Conservation (phyloP, 2,888 invertebrate genomes). For the Ormyrus rosae region DNA sequence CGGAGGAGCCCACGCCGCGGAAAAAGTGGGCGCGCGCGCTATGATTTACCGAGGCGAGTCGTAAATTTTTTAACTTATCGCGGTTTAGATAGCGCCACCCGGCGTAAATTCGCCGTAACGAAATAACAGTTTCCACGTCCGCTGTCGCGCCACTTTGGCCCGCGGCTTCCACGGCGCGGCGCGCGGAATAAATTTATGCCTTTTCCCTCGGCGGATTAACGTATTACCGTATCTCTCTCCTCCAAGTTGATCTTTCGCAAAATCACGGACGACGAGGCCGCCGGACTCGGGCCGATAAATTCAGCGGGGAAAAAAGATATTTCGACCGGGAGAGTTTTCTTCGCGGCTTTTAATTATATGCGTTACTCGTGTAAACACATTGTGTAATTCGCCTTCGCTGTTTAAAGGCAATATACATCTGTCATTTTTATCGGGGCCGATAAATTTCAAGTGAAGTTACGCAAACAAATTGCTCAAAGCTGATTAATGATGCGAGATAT, state of each 20-base stretch:
- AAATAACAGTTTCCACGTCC: conserved; percentile 58
- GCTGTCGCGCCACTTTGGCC: conserved; percentile 14
- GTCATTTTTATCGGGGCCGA: neutral
- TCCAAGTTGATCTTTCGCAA: conserved; percentile 38
- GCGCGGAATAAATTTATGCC: conserved; percentile 46
- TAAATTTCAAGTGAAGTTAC: no score
- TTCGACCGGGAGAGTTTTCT: no score
- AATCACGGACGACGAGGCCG: neutral
- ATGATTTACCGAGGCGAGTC: conserved; percentile 68
- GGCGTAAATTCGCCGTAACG: conserved; percentile 64
- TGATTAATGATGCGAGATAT: no score
- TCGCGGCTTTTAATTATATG: neutral
- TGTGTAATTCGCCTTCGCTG: neutral
- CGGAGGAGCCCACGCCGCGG: conserved; percentile 42
- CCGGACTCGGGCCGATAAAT: no score
- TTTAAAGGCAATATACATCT: neutral
- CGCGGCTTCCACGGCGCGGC: conserved; percentile 23
- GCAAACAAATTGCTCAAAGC: no score
- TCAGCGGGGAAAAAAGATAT: no score
- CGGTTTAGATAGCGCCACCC: conserved; percentile 67
- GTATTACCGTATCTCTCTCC: neutral
- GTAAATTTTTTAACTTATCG: conserved; percentile 71
- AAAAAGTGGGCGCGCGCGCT: conserved; percentile 53
- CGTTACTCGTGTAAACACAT: neutral
- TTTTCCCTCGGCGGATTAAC: neutral